Conservation (phyloP, 2,113 vertebrate species). For the Elaphurus davidianus region DNA sequence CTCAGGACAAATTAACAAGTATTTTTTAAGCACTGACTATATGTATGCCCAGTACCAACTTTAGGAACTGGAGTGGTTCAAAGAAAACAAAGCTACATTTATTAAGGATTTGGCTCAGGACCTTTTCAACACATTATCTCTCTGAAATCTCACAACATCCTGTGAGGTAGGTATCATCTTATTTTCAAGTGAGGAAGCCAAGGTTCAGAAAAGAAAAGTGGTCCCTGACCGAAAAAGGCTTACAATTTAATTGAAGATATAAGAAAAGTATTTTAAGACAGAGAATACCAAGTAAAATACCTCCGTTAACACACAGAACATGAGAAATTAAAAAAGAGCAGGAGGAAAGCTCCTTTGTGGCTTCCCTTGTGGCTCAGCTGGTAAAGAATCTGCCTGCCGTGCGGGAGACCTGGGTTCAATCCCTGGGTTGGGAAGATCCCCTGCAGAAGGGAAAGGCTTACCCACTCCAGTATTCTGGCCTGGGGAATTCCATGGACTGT, state of each 20-base stretch:
- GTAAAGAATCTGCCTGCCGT: neutral
- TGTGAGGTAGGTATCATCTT: neutral
- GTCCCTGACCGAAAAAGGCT: neutral
- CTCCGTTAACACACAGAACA: neutral
- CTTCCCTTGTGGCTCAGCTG: neutral
- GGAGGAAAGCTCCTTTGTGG: neutral
- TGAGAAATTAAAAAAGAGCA: neutral
- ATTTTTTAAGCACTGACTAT: neutral
- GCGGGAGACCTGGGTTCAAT: neutral
- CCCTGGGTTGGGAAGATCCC: neutral
- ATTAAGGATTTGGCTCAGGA: neutral
- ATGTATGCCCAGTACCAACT: neutral
- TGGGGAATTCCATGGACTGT: neutral
- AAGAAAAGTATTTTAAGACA: neutral
- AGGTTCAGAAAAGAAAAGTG: neutral
- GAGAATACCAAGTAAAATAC: neutral
- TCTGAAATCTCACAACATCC: slow-evolving; percentile 10
- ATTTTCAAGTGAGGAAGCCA: neutral
- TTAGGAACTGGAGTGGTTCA: neutral
- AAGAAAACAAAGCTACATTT: slow-evolving; percentile 6
- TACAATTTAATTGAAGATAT: slow-evolving; percentile 29
- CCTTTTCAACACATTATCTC: neutral
- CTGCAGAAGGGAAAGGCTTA: neutral
- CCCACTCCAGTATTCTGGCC: neutral
- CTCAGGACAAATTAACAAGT: neutral